Conservation (phyloP, 2,797 vertebrate species). For the Synanceia verrucosa region DNA sequence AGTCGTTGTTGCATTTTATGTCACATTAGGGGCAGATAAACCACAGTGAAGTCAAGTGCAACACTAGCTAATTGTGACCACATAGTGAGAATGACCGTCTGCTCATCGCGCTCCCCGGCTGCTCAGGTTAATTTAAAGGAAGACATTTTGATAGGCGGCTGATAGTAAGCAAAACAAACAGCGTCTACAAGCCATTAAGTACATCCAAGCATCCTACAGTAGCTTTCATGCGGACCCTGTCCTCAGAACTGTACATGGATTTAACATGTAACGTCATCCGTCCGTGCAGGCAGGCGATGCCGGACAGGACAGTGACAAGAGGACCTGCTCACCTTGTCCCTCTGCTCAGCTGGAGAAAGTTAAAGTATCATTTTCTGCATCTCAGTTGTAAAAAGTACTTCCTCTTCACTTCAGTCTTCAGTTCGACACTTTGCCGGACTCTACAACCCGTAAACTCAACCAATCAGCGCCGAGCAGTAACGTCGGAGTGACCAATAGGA, state of each 20-base stretch:
- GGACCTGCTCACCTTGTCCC: slow-evolving; percentile 51
- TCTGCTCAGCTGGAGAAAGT: background rate
- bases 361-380: slow-evolving; percentile 11
- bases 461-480: slow-evolving; percentile 46
- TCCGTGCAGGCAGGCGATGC: background rate
- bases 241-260: slow-evolving; percentile 34
- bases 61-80: slow-evolving; percentile 54
- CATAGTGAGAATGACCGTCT: background rate
- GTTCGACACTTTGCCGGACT: slow-evolving; percentile 73
- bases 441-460: slow-evolving; percentile 26
- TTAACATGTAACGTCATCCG: slow-evolving; percentile 40
- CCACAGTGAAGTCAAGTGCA: slow-evolving; percentile 61
- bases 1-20: background rate
- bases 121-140: background rate
- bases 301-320: background rate
- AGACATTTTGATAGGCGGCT: fast-evolving
- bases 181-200: background rate
- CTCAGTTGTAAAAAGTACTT: slow-evolving; percentile 66
- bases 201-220: background rate
- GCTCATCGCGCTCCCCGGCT: background rate
- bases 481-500: slow-evolving; percentile 29
- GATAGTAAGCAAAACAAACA: fast-evolving
- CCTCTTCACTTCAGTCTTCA: slow-evolving; percentile 60
- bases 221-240: background rate
- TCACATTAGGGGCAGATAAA: background rate